Base-by-base conservation (phyloP, 1,140 invertebrate genomes). In the Orchestia grillus region DNA sequence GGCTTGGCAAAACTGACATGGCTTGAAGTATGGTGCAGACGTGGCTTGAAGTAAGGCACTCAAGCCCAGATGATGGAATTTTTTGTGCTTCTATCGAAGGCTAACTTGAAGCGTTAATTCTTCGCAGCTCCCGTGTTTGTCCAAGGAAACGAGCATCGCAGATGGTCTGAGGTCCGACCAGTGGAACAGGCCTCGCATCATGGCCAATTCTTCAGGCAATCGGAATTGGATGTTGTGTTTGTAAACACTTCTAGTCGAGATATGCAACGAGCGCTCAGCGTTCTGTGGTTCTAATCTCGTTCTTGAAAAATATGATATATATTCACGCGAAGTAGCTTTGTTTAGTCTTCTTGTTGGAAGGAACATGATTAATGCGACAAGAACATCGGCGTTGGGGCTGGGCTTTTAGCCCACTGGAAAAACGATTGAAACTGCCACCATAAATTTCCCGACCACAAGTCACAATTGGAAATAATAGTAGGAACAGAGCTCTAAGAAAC, bases 371-470 rank as follows among this genome's bases (percentile, higher is more conserved):
- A 42, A 90, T 90, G 88, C 43, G 88, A 90, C 88, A 90, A 44
- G 43, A 41, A 90, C 41, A 90, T 90, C 88, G 43, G 15, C 88
- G 88, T 42, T 90, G 28, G 88, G 88, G 88, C 88, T 41, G 28
- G n/a, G 43, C 88, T 90, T 90, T 90, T 44, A 44, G 88, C 88
- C 28, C n/a, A 42, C 41, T 42, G 41, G 88, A 90, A 90, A 90
- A 90, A 90, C 88, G 88, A 90, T 90, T 90, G 88, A 90, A 90
- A 90, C 41, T 44, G 88, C 88, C 43, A 36, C 88, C 15, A 90
- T 90, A 42, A 42, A 90, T 90, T 90, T 41, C 41, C 88, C 11
- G 62, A 77, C 62, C 62, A 77, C 62, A 77, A 77, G 62, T 77
- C 62, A 36, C 11, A 77, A 36, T 77, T 28, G 36, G 15, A 77